These are phyloP conservation scores for Neotoxoptera formosana DNA, from an alignment of 1,140 invertebrate genomes.

Conservation along the genomic window DNA sequence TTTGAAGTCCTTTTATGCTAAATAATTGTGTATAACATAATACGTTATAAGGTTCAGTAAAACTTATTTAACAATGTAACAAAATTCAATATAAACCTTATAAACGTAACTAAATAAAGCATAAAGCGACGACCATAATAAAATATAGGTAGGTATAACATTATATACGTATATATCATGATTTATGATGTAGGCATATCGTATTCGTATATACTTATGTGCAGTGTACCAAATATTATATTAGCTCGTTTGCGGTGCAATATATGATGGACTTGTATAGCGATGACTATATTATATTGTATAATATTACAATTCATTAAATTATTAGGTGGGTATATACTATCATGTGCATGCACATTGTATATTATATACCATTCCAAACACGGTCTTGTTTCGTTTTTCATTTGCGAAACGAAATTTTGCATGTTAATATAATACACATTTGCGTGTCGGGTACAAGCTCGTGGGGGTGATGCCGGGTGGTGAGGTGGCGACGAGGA, in stretches of 20 bases:
- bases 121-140: not conserved
- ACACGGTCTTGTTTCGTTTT: conserved; percentile 15
- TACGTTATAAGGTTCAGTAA: no score
- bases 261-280: not conserved
- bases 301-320: not conserved
- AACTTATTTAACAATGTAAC: no score
- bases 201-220: no score
- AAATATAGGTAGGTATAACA: not conserved
- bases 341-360: not conserved
- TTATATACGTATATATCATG: not conserved
- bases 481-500: not conserved
- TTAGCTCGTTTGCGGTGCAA: not conserved
- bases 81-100: not conserved
- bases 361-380: not conserved
- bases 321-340: not conserved
- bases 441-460: not conserved
- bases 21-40: not conserved
- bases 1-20: not conserved
- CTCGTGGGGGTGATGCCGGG: not conserved
- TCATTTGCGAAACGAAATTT: conserved; percentile 11
- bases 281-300: not conserved
- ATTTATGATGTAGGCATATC: no score
- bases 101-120: not conserved
- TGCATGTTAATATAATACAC: not conserved
- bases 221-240: not conserved